Evolutionary conservation across 1,140 invertebrate genomes (phyloP).

Genomic region (Drosophila paulistorum): DNA sequence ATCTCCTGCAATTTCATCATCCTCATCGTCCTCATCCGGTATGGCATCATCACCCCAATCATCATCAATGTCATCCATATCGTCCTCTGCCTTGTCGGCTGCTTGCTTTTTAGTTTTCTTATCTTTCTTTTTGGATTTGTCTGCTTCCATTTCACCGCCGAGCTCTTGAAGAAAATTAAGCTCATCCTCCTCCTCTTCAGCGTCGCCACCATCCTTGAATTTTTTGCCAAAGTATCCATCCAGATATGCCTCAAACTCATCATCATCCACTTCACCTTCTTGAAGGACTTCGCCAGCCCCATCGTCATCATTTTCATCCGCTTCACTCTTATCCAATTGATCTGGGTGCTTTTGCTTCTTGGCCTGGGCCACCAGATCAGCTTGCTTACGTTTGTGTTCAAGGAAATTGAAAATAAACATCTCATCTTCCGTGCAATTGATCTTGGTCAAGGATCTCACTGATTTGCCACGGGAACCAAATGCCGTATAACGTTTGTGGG

Average conservation of each 20-base stretch:
- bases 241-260: conserved; percentile 93
- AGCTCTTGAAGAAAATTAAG: conserved; percentile 71
- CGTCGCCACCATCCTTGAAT: conserved; percentile 76
- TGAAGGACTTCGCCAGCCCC: conserved; percentile 84
- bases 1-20: conserved; percentile 69
- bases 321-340: conserved; percentile 50
- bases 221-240: conserved; percentile 85
- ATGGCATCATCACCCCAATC: conserved; percentile 77
- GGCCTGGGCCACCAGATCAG: conserved; percentile 55
- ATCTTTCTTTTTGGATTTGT: conserved; percentile 75
- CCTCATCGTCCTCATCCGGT: conserved; percentile 78
- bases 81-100: conserved; percentile 66
- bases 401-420: conserved; percentile 81
- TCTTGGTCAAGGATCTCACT: conserved; percentile 66
- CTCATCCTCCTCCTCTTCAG: conserved; percentile 83
- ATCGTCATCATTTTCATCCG: conserved; percentile 54
- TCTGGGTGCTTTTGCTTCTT: conserved; percentile 39
- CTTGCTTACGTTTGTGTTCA: conserved; percentile 79
- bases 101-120: conserved; percentile 69
- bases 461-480: conserved; percentile 70
- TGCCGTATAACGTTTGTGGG: conserved; percentile 67
- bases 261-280: conserved; percentile 92
- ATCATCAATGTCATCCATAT: conserved; percentile 72
- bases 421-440: conserved; percentile 78
- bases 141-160: conserved; percentile 61